Percentiles rank a stretch among this genome's conserved stretches.
Evolutionary conservation across 2,888 invertebrate species (phyloP).

Genomic region (Lithosia quadra): DNA sequence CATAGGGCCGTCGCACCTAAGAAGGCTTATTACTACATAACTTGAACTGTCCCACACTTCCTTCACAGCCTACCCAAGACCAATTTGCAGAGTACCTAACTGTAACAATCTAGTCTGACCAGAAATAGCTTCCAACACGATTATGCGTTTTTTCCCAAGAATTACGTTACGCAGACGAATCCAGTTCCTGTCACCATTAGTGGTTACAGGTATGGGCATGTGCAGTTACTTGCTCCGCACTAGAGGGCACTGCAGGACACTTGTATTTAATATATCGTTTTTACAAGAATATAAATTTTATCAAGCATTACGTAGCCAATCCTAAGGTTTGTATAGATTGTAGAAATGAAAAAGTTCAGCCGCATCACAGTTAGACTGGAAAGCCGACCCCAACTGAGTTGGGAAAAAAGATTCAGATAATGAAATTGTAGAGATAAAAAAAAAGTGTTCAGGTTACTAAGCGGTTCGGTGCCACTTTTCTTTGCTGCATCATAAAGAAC

Average conservation of each 20-base stretch:
- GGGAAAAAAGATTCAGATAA: no score
- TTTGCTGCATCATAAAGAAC: no score
- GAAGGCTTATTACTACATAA: conserved; percentile 5
- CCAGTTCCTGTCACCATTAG: conserved; percentile 70
- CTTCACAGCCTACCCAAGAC: conserved; percentile 27
- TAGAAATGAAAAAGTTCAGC: no score
- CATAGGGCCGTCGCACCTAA: conserved; percentile 1
- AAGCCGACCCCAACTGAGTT: no score
- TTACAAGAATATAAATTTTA: conserved; percentile 42
- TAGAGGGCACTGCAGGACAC: conserved; percentile 23
- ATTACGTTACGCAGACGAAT: conserved; percentile 58
- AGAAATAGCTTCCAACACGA: conserved; percentile 45
- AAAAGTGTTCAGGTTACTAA: no score
- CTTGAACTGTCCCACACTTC: conserved; percentile 31
- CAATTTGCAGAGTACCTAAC: conserved; percentile 49
- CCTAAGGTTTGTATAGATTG: no score
- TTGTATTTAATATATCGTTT: not conserved
- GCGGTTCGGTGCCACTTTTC: no score
- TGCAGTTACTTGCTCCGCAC: conserved; percentile 46
- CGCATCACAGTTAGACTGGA: no score
- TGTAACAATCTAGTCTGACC: conserved; percentile 36
- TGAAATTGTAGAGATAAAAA: no score
- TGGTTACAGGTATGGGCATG: conserved; percentile 54
- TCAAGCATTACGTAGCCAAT: no score
- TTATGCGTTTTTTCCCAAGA: conserved; percentile 45